Percentiles rank a stretch among this genome's conserved stretches.
Evolutionary conservation across 2,797 vertebrate species (phyloP).

Genomic region (Sternarchorhynchus goeldii): DNA sequence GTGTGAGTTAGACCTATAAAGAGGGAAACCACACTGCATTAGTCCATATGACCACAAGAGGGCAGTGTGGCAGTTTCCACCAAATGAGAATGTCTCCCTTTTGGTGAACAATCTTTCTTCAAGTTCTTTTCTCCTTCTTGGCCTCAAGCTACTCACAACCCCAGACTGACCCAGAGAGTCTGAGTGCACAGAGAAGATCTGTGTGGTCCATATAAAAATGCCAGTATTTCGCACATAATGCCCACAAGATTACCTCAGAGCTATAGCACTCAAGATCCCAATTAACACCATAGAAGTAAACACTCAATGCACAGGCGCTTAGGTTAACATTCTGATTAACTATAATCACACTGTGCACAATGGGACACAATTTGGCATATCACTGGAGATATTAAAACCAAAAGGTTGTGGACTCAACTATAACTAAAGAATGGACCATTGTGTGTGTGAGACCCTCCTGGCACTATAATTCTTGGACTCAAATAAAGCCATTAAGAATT

Average conservation of each 20-base stretch:
- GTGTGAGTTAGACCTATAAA: slow-evolving; percentile 77
- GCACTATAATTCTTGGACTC: background rate
- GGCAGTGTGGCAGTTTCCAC: slow-evolving; percentile 38
- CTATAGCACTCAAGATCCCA: background rate
- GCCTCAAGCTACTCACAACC: slow-evolving; percentile 22
- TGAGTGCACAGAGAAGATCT: slow-evolving; percentile 7
- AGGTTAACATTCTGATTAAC: background rate
- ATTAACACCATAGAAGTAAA: background rate
- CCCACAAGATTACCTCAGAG: background rate
- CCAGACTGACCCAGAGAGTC: slow-evolving; percentile 12
- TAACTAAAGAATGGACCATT: background rate
- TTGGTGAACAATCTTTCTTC: background rate
- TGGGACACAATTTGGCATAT: background rate
- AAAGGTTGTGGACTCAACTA: background rate
- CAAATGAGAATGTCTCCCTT: slow-evolving; percentile 30
- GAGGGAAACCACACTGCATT: background rate
- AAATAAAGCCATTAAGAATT: background rate
- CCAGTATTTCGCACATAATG: slow-evolving; percentile 18
- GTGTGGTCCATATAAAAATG: background rate
- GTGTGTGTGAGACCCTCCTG: slow-evolving; percentile 3
- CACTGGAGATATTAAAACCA: slow-evolving; percentile 11
- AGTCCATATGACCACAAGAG: slow-evolving; percentile 19
- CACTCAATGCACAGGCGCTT: background rate
- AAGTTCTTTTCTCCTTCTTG: background rate
- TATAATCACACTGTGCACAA: background rate